Evolutionary conservation across 1,140 invertebrate species (phyloP).

Genomic region (Panulirus ornatus): DNA sequence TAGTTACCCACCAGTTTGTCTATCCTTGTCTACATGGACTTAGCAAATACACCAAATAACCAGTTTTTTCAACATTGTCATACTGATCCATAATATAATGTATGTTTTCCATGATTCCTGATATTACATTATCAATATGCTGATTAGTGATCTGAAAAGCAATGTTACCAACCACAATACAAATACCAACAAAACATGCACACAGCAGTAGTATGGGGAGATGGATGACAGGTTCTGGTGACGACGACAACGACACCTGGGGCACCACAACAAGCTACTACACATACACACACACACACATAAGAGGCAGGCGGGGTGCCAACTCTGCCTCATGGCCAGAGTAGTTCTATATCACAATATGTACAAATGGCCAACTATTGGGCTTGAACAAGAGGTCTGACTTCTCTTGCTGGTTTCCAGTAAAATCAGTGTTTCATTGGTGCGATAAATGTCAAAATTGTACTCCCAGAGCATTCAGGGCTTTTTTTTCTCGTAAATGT

Average conservation of each 20-base stretch:
- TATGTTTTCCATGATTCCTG: slow-evolving; percentile 51
- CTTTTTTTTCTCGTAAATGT: slow-evolving; percentile 2
- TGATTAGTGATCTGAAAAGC: slow-evolving; percentile 70
- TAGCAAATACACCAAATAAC: slow-evolving; percentile 62
- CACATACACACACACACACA: slow-evolving; percentile 57
- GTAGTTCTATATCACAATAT: slow-evolving; percentile 62
- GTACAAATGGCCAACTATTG: slow-evolving; percentile 61
- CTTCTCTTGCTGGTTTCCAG: slow-evolving; percentile 18
- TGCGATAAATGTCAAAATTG: neutral
- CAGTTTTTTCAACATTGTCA: slow-evolving; percentile 42
- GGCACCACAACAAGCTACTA: slow-evolving; percentile 69
- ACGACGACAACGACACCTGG: neutral
- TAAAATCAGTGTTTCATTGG: slow-evolving; percentile 44
- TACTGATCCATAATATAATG: slow-evolving; percentile 54
- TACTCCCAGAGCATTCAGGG: slow-evolving; percentile 4
- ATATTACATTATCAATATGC: slow-evolving; percentile 61
- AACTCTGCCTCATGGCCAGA: slow-evolving; percentile 23
- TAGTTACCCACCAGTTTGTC: slow-evolving; percentile 59
- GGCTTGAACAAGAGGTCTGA: slow-evolving; percentile 7
- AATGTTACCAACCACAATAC: slow-evolving; percentile 71
- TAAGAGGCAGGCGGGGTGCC: slow-evolving; percentile 26
- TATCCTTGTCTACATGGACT: slow-evolving; percentile 65
- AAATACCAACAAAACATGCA: slow-evolving; percentile 72
- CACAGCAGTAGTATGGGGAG: slow-evolving; percentile 64
- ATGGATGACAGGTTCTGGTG: slow-evolving; percentile 39